Conservation (phyloP, 2,113 vertebrate genomes). For the Sphyrna mokarran region DNA sequence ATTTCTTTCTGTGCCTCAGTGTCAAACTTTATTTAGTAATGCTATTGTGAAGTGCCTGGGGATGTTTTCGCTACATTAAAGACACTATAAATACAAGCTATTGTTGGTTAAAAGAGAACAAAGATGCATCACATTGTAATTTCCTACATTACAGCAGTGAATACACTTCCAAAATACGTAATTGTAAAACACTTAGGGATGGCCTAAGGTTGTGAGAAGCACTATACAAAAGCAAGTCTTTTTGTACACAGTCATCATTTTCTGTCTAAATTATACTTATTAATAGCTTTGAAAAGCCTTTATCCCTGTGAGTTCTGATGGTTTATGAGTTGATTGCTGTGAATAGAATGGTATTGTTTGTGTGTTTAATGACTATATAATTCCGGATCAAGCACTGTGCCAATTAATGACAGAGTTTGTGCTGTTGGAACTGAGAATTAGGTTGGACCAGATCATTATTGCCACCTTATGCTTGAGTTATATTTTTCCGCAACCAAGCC, state of each 20-base stretch:
- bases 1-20: neutral
- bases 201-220: neutral
- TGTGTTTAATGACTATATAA: neutral
- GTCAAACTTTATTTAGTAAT: neutral
- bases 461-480: neutral
- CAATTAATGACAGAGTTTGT: neutral
- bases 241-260: neutral
- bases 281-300: slow-evolving; percentile 16
- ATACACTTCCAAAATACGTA: neutral
- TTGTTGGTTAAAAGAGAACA: neutral
- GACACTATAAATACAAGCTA: neutral
- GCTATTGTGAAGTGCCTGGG: neutral
- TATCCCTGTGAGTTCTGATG: neutral
- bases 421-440: neutral
- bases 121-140: neutral
- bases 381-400: neutral
- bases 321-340: neutral
- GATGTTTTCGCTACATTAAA: neutral
- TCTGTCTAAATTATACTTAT: slow-evolving; percentile 15
- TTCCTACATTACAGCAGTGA: neutral
- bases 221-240: neutral
- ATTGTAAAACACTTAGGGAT: neutral
- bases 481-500: neutral
- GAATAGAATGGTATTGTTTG: neutral
- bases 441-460: neutral